A percentile compares a stretch with the other conserved stretches of the same genome.
phyloP scores from a whole-genome alignment of 2,888 invertebrate genomes.

The Mellilla xanthometata region DNA sequence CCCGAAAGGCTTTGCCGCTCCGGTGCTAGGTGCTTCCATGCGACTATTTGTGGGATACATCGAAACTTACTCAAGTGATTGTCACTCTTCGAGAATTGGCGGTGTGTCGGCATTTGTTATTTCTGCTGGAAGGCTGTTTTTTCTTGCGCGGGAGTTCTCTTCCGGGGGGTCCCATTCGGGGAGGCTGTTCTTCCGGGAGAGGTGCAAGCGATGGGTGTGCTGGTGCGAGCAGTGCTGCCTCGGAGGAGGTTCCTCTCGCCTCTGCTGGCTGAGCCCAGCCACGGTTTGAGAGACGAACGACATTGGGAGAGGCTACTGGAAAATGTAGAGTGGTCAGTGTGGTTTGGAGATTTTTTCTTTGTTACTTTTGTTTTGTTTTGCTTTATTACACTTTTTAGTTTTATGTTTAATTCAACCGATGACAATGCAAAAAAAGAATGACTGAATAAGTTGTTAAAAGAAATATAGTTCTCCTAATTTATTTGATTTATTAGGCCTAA shows the following conservation, averaged over 20 bases:
- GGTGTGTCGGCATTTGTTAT: slow-evolving; percentile 56
- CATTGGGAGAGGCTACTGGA: slow-evolving; percentile 57
- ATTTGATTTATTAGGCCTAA: too few relatives aligned
- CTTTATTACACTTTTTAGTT: background rate
- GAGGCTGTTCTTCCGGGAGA: slow-evolving; percentile 74
- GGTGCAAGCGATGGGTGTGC: slow-evolving; percentile 68
- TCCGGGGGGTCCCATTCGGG: slow-evolving; percentile 78
- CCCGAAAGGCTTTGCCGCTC: slow-evolving; percentile 59
- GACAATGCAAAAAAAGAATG: too few relatives aligned
- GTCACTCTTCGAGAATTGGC: slow-evolving; percentile 70
- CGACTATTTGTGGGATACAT: slow-evolving; percentile 74
- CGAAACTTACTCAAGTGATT: slow-evolving; percentile 69
- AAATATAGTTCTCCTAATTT: too few relatives aligned
- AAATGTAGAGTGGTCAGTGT: slow-evolving; percentile 42
- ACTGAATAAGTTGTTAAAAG: too few relatives aligned
- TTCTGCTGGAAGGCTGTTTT: slow-evolving; percentile 75
- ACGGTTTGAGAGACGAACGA: slow-evolving; percentile 83
- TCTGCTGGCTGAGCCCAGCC: slow-evolving; percentile 72
- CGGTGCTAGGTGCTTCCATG: slow-evolving; percentile 71
- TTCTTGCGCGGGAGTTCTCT: slow-evolving; percentile 63
- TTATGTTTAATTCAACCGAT: background rate
- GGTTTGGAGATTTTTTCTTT: background rate
- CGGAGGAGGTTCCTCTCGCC: slow-evolving; percentile 68
- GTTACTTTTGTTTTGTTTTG: background rate
- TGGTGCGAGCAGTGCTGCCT: slow-evolving; percentile 77